phyloP scores from a whole-genome alignment of 1,140 invertebrate genomes.

The Drosophila seguyi region DNA sequence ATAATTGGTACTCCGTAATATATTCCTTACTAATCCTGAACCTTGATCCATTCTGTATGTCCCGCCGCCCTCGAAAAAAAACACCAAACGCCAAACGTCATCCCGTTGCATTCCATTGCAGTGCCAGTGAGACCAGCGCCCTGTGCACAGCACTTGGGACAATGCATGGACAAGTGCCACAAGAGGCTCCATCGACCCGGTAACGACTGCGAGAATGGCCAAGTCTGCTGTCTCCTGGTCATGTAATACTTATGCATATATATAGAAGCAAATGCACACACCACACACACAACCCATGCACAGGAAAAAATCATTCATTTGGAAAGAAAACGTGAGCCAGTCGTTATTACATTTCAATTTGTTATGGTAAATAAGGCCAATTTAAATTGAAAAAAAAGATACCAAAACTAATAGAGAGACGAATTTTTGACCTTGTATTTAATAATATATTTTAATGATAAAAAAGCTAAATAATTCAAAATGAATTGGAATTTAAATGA shows the following conservation, averaged over 20 bases:
- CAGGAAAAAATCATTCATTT: slow-evolving; percentile 5
- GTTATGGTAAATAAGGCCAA: neutral
- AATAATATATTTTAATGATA: too few species aligned
- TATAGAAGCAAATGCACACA: slow-evolving; percentile 9
- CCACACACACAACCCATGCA: slow-evolving; percentile 10
- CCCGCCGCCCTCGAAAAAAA: slow-evolving; percentile 22
- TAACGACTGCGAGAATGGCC: slow-evolving; percentile 71
- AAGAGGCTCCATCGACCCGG: slow-evolving; percentile 61
- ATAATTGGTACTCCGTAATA: slow-evolving; percentile 24
- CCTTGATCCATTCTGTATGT: slow-evolving; percentile 28
- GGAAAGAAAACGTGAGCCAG: neutral
- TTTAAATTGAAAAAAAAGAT: neutral
- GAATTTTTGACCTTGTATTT: too few species aligned
- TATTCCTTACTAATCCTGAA: slow-evolving; percentile 17
- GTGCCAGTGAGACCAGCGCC: slow-evolving; percentile 80
- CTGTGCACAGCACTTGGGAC: slow-evolving; percentile 66
- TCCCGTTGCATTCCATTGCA: slow-evolving; percentile 46
- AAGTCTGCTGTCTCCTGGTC: slow-evolving; percentile 78
- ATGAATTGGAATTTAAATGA: too few species aligned
- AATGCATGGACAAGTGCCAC: slow-evolving; percentile 69
- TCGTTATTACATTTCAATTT: neutral
- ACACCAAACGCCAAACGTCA: slow-evolving; percentile 34
- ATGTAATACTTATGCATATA: slow-evolving; percentile 30
- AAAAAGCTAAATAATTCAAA: too few species aligned
- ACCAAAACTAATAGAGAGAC: too few species aligned